Conservation (phyloP, 2,113 vertebrate genomes). For the Ctenodactylus gundi region DNA sequence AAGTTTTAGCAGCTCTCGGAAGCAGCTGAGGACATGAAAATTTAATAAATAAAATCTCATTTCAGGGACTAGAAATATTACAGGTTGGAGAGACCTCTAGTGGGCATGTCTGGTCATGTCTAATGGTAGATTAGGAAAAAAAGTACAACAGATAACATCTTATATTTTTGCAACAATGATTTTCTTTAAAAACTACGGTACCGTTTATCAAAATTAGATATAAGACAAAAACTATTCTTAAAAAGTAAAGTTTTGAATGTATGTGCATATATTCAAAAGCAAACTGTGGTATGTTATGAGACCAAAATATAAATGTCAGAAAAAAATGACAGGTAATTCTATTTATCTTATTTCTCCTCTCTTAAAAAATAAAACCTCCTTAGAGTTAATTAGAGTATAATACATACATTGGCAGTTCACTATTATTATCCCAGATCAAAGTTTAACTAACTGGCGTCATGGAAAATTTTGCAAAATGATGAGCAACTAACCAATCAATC, state of each 20-base stretch:
- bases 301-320: neutral
- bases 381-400: conserved; percentile 73
- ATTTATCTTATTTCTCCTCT: conserved; percentile 62
- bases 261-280: neutral
- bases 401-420: conserved; percentile 60
- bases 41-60: neutral
- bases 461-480: conserved; percentile 66
- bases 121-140: neutral
- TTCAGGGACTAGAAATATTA: conserved; percentile 23
- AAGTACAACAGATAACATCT: neutral
- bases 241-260: neutral
- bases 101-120: neutral
- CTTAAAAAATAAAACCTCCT: conserved; percentile 67
- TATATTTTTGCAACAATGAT: neutral
- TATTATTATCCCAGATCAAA: conserved; percentile 74
- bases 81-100: conserved; percentile 65
- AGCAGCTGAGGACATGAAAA: neutral
- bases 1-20: neutral
- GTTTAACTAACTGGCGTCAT: conserved; percentile 66
- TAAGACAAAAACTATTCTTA: neutral
- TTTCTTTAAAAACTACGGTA: neutral
- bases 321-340: conserved; percentile 26
- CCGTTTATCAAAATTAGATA: too few species aligned
- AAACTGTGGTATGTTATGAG: neutral
- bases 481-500: conserved; percentile 46